Evolutionary conservation across 2,113 vertebrate genomes (phyloP), one percentile per base, ranked within the genome.

Genomic region (Ophiodon elongatus): DNA sequence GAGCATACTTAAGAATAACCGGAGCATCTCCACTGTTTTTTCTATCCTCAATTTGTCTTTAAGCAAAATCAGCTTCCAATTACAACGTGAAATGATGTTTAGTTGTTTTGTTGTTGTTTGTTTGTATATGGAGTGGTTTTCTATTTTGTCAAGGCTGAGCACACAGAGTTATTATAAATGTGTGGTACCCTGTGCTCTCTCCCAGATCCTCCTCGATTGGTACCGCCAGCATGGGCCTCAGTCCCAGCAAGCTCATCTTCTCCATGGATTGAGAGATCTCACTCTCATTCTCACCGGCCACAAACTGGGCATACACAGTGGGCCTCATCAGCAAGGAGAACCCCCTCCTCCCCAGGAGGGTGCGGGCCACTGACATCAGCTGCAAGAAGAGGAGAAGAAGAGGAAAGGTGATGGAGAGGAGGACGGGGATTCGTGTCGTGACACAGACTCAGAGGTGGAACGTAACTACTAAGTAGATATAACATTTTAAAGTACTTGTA

Each of bases 181-280:
- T 23, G 25, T 68, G 54, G 1, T 74, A 95, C 95, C 83, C 93
- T 15, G 69, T 85, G 82, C 94, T 93, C 29, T 96, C 96, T 62
- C 96, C 97, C 0, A 97, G 93, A 82, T 97, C 96, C 87, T 98
- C 97, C 75, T 98, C 97, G 0, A 95, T 96, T 4, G 97, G 97
- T 2, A 98, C 96, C 0, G 97, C 97, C 89, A 98, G 83, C 94
- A 98, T 96, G n/a, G 97, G 96, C 54, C 93, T 94, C 59, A 98
- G 84, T 14, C 97, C 95, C 23, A 97, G 86, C 9, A 31, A 59
- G 45, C 91, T 94, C 80, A 98, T 95, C 88, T 96, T 95, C 71
- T 84, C 91, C 89, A 97, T 95, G 14, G 95, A 96, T 27, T 31
- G 82, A 50, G 76, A 89, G 78, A 98, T 96, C 93, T 97, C 96